Evolutionary conservation across 1,140 invertebrate species (phyloP), one percentile per base, ranked within the genome.

Genomic region (Caenorhabditis brenneri): DNA sequence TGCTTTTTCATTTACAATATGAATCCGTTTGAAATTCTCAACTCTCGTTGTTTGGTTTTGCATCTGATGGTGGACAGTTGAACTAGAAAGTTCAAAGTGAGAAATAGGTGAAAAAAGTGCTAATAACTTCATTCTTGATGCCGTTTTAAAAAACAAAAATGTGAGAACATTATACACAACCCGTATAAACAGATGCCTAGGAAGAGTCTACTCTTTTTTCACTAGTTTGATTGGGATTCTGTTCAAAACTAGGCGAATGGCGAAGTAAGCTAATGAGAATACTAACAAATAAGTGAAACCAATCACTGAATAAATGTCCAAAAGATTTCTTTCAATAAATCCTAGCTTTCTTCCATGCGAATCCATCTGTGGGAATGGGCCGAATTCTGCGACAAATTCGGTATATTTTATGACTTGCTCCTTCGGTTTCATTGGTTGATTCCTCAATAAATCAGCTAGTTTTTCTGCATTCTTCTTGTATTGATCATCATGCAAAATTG

Each of bases 301-400:
- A 42, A 74, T 74, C 22, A 46, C 22, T 10, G 36, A 39, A 74
- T 74, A 42, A 74, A 74, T 24, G 46, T 74, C 65, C 10, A 74
- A 10, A 12, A 74, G 15, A 24, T 74, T 74, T 74, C 65, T 74
- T 24, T 74, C 19, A 24, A 74, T 74, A 24, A 74, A 74, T 74
- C 36, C 36, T 1, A 82, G 33, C 19, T 74, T n/a, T 36, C 81
- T 65, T 65, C 81, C 81, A n/a, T 48, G 19, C 6, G 81, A 60
- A 48, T 82, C 81, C 55, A 82, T 42, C 31, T 65, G n/a, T 24
- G 55, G 55, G 15, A 82, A 51, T 10, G 81, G 39, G 29, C 81
- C 81, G 29, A 82, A 82, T 42, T 27, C 39, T 9, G 82, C 82
- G n/a, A 80, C 82, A 22, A 83, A 83, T 80, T 83, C 82, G 6